phyloP scores from a whole-genome alignment of 2,797 vertebrate species.

The Dipus sagitta region DNA sequence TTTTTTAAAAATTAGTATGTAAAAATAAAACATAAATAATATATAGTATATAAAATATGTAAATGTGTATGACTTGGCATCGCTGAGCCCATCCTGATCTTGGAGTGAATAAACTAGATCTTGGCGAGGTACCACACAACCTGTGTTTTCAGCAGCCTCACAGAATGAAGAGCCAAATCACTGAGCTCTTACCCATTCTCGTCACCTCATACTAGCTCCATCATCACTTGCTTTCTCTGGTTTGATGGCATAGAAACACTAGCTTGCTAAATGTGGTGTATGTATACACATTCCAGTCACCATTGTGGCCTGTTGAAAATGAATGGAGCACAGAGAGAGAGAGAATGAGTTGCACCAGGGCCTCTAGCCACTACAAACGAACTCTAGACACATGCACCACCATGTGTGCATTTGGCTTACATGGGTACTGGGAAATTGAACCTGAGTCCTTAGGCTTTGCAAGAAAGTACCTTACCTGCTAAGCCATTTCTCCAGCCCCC shows the following conservation, averaged over 20 bases:
- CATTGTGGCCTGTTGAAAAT: background rate
- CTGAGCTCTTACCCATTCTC: background rate
- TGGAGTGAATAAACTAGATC: background rate
- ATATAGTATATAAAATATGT: background rate
- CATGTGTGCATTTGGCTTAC: no score
- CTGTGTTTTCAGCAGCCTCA: background rate
- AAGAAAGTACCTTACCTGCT: no score
- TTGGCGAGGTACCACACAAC: background rate
- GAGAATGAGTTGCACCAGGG: no score
- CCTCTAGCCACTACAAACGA: no score
- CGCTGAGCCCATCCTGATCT: background rate
- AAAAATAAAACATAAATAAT: background rate
- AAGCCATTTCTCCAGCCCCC: no score
- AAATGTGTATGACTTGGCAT: background rate
- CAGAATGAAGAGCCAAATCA: background rate
- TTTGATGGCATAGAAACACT: background rate
- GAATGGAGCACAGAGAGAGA: no score
- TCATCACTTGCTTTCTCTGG: no score
- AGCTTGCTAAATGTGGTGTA: background rate
- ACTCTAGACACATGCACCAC: no score
- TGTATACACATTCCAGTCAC: background rate
- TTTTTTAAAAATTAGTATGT: background rate
- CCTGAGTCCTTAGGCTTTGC: no score
- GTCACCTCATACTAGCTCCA: no score
- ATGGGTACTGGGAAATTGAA: no score